Conservation (phyloP, 2,888 invertebrate genomes). For the Xylota segnis region DNA sequence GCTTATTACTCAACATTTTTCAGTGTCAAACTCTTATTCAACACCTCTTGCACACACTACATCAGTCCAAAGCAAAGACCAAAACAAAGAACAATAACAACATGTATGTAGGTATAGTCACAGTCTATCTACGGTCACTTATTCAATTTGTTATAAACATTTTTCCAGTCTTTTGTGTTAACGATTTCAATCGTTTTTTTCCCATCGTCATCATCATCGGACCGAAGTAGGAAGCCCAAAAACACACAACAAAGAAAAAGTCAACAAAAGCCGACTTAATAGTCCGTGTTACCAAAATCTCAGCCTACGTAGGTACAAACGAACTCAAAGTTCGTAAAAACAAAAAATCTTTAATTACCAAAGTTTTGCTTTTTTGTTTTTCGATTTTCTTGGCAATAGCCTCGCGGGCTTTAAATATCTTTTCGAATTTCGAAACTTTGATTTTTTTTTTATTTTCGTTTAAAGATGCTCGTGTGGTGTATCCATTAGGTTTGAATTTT, state of each 20-base stretch:
- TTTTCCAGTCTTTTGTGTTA: slow-evolving; percentile 33
- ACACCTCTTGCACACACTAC: slow-evolving; percentile 4
- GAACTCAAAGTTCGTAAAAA: not conserved
- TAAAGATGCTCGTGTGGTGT: slow-evolving; percentile 36
- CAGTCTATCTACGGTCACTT: slow-evolving; percentile 16
- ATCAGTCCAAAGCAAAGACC: slow-evolving; percentile 30
- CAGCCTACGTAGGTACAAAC: slow-evolving; percentile 15
- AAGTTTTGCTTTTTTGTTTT: slow-evolving; percentile 22
- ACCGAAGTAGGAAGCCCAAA: slow-evolving; percentile 4
- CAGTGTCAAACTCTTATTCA: slow-evolving; percentile 38
- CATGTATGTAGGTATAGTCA: not conserved
- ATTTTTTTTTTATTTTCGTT: slow-evolving; percentile 16
- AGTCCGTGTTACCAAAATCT: not conserved
- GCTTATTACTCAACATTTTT: slow-evolving; percentile 15
- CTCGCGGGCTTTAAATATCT: slow-evolving; percentile 15
- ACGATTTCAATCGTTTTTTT: slow-evolving; percentile 10
- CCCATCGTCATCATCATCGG: not conserved
- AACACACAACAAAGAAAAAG: slow-evolving; percentile 20
- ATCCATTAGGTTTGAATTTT: slow-evolving; percentile 39
- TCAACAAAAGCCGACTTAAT: slow-evolving; percentile 20
- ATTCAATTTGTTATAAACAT: slow-evolving; percentile 18
- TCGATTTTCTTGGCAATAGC: slow-evolving; percentile 5
- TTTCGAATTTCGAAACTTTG: slow-evolving; percentile 14
- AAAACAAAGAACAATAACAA: slow-evolving; percentile 47
- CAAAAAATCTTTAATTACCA: slow-evolving; percentile 25